Evolutionary conservation across 1,140 invertebrate genomes (phyloP), one percentile per base, ranked within the genome.

Genomic region (Drosophila nigromelanica): DNA sequence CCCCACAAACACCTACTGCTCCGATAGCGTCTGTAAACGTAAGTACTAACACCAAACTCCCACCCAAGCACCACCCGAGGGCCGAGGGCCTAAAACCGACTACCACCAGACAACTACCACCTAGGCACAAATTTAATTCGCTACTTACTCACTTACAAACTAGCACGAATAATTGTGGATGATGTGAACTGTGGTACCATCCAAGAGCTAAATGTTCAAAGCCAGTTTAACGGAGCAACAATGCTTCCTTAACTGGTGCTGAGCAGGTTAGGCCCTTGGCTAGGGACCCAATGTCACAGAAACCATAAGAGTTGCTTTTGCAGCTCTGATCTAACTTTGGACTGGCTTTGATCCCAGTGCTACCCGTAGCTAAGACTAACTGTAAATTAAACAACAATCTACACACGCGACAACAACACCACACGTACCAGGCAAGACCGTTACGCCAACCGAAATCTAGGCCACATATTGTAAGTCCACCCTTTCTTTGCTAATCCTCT

Each of bases 21-120:
- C 97, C 86, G 95, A 95, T 83, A 94, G 94, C 74, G 93, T 95
- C 56, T 98, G 97, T 90, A 95, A 95, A 94, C 95, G 96, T 97
- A 93, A 94, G 94, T 91, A 92, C 80, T 90, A 87, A 91, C 89
- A 66, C 55, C 21, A 47, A 37, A 33, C 39, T 37, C 69, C 47
- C 30, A 47, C 45, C 35, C 48, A 39, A 63, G 48, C 69, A 69
- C 69, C 5, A 61, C 18, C 18, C 70, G 27, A 27, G 27, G 27
- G 27, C 27, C 33, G 33, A 56, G 60, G 47, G 54, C 39, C 45
- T 54, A 58, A 50, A 61, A 40, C 66, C 67, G 75, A 89, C 79
- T 73, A 78, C 52, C 64, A 78, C 52, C 64, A 62, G 72, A 82
- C 78, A 64, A 15, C 27, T 30, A 55, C 47, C 24, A 72, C 61